Evolutionary conservation across 2,888 invertebrate species (phyloP).

Genomic region (Nomada hirtipes): DNA sequence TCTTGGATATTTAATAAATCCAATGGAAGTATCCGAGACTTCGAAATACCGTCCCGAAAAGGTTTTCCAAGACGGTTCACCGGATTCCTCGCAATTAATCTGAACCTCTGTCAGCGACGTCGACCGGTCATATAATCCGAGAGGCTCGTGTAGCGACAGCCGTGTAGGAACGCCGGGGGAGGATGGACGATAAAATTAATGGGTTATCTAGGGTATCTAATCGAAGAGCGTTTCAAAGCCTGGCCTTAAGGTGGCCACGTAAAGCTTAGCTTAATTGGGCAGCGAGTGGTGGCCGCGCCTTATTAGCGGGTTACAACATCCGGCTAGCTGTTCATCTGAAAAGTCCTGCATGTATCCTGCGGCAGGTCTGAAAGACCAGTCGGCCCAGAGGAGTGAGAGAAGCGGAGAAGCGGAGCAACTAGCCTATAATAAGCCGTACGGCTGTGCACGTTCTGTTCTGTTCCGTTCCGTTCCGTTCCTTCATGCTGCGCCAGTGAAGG

Average conservation of each 20-base stretch:
- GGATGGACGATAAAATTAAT: slow-evolving; percentile 77
- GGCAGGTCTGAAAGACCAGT: slow-evolving; percentile 76
- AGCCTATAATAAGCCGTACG: slow-evolving; percentile 83
- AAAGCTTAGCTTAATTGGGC: slow-evolving; percentile 82
- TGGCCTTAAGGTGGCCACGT: slow-evolving; percentile 77
- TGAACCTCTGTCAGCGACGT: slow-evolving; percentile 61
- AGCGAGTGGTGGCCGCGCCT: slow-evolving; percentile 80
- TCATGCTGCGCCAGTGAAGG: slow-evolving; percentile 82
- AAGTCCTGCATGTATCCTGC: slow-evolving; percentile 82
- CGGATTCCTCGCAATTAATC: slow-evolving; percentile 62
- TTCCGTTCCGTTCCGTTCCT: slow-evolving; percentile 81
- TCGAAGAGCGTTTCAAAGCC: slow-evolving; percentile 79
- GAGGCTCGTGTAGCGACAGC: slow-evolving; percentile 31
- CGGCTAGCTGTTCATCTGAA: slow-evolving; percentile 83
- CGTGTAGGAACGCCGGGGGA: slow-evolving; percentile 2
- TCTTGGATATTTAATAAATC: neutral
- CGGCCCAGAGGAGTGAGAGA: slow-evolving; percentile 54
- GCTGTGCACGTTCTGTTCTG: slow-evolving; percentile 79
- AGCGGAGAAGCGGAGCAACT: slow-evolving; percentile 76
- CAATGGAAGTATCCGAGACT: slow-evolving; percentile 13
- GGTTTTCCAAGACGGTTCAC: slow-evolving; percentile 36
- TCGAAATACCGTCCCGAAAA: slow-evolving; percentile 19
- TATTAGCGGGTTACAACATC: slow-evolving; percentile 83
- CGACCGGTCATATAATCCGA: slow-evolving; percentile 61
- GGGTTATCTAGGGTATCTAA: slow-evolving; percentile 78